Evolutionary conservation across 2,797 vertebrate species (phyloP), one percentile per base, ranked within the genome.

Genomic region (Bufotes viridis): DNA sequence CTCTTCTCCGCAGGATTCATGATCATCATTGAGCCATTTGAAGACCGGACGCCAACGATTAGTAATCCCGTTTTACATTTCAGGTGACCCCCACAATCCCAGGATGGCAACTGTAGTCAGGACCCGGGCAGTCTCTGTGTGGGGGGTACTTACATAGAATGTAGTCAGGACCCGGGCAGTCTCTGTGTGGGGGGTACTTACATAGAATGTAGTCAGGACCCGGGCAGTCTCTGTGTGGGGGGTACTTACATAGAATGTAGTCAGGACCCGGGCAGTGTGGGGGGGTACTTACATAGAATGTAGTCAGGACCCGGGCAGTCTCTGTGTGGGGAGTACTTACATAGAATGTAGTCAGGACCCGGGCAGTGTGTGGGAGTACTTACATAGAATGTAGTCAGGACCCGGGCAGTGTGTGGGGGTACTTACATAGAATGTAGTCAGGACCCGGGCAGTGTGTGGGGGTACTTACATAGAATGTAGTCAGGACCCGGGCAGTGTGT

Each of bases 1-100:
- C 29, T 15, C 15, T 58, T 10, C 42, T 83, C 12, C 2, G 0
- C 90, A 98, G 97, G 97, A 63, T 98, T 98, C 80, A 98, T 97
- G 81, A 97, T 98, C 81, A 97, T 98, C 92, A 98, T 98, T 0
- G 97, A 99, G 78, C 97, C 97, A 1, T 99, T 99, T 61, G 97
- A 99, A 0, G 97, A 99, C 93, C 93, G 94, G 91, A 98, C 97
- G 0, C 97, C 97, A 0, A 97, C 97, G 81, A 97, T 99, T 7
- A 90, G 96, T 91, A 99, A 99, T 92, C 97, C 97, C 0, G 90
- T 98, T 87, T 94, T 99, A 90, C 97, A 98, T 93, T 98, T 99
- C 94, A 98, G 97, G 97, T 98, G 89, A 13, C 7, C 51, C 26
- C n/a, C 24, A 20, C 8, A 55, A 7, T n/a, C n/a, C n/a, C n/a